phyloP scores from a whole-genome alignment of 1,140 invertebrate genomes.

The Aphidius gifuensis region DNA sequence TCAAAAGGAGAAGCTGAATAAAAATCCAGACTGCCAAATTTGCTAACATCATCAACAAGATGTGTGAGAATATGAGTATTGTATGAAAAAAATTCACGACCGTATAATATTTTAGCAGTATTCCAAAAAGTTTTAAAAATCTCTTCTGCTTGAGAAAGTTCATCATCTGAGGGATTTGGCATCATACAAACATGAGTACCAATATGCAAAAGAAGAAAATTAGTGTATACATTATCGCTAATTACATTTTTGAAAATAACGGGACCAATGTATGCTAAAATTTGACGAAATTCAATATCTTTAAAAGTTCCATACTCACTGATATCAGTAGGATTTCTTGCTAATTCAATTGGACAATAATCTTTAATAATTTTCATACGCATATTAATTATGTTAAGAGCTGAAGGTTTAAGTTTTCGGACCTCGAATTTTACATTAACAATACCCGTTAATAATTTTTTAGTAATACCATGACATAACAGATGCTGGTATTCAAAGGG shows the following conservation, averaged over 20 bases:
- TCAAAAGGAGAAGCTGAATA: constrained; percentile 29
- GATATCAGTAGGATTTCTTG: background rate
- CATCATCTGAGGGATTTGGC: no score
- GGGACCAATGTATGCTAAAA: constrained; percentile 24
- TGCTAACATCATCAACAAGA: constrained; percentile 22
- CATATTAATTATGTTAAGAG: background rate
- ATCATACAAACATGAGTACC: constrained; percentile 12
- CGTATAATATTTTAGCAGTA: constrained; percentile 16
- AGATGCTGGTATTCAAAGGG: background rate
- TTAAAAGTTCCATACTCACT: constrained; percentile 9
- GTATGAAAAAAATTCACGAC: constrained; percentile 22
- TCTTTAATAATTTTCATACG: background rate
- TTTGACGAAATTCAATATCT: constrained; percentile 27
- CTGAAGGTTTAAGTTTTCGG: background rate
- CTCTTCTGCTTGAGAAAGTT: no score
- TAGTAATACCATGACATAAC: background rate
- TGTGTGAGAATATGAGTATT: constrained; percentile 27
- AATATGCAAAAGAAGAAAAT: constrained; percentile 23
- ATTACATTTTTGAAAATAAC: constrained; percentile 16
- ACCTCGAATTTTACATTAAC: background rate
- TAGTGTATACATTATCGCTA: constrained; percentile 15
- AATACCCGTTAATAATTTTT: background rate
- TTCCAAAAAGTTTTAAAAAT: constrained; percentile 19
- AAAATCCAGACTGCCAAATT: constrained; percentile 23
- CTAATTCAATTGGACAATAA: background rate